These are phyloP conservation scores for Piliocolobus tephrosceles DNA, from an alignment of 2,113 vertebrate species.

Conservation along the genomic window DNA sequence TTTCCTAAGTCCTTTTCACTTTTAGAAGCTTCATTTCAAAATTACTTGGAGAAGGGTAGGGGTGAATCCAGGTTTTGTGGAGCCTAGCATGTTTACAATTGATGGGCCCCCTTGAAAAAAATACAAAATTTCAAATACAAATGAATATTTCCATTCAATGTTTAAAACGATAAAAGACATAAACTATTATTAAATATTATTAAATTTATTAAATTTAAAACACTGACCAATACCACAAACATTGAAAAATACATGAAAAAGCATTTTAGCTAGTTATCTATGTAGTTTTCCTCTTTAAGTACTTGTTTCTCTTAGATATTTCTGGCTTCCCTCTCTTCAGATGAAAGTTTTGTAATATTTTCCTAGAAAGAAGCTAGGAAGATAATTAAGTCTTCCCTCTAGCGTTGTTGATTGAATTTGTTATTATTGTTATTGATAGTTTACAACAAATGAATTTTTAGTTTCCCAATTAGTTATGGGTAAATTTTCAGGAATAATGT, in stretches of 20 bases:
- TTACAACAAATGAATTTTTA: background rate
- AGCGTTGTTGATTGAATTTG: background rate
- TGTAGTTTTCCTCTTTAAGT: background rate
- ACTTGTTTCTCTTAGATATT: background rate
- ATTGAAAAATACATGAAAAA: background rate
- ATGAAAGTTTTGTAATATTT: background rate
- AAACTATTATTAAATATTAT: background rate
- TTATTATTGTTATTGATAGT: background rate
- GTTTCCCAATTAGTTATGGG: background rate
- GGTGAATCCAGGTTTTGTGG: background rate
- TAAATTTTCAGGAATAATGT: background rate
- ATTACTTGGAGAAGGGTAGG: background rate
- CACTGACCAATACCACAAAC: background rate
- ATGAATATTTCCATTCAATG: background rate
- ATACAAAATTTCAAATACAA: background rate
- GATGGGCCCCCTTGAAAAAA: background rate
- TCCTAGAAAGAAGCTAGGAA: background rate
- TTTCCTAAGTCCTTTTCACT: background rate
- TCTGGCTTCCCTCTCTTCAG: background rate
- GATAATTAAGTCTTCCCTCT: background rate
- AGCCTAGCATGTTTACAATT: background rate
- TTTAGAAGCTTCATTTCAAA: background rate
- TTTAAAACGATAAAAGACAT: background rate
- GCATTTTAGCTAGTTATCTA: background rate
- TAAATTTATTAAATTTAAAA: background rate